phyloP scores from a whole-genome alignment of 2,797 vertebrate genomes.

The Rhinatrema bivittatum region DNA sequence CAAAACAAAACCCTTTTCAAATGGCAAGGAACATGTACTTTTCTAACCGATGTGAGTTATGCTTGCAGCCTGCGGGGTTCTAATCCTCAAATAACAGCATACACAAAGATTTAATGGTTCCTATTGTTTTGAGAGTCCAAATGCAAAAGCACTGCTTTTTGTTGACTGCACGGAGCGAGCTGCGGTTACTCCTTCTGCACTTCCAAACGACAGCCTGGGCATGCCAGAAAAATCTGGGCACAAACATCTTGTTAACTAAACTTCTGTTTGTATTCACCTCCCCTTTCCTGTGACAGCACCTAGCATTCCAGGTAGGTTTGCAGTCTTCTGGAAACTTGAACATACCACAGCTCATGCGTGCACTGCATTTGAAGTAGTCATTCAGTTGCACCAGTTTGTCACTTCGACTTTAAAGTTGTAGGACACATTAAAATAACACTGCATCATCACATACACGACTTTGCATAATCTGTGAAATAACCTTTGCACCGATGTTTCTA shows the following conservation, averaged over 20 bases:
- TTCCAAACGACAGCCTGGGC: too few relatives aligned
- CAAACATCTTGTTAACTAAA: neutral
- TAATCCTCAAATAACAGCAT: slow-evolving; percentile 51
- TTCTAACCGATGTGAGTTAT: slow-evolving; percentile 25
- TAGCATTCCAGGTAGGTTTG: too few relatives aligned
- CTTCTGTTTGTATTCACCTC: neutral
- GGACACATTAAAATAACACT: too few relatives aligned
- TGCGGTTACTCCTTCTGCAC: neutral
- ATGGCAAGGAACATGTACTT: slow-evolving; percentile 22
- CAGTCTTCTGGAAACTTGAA: too few relatives aligned
- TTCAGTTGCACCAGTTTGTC: too few relatives aligned
- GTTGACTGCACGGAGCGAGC: neutral
- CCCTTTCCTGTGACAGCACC: neutral
- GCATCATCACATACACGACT: too few relatives aligned
- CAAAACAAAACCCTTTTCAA: slow-evolving; percentile 21
- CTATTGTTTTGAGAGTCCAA: slow-evolving; percentile 19
- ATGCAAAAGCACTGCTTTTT: slow-evolving; percentile 17
- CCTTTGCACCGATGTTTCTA: too few relatives aligned
- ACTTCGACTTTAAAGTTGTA: too few relatives aligned
- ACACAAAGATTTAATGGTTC: slow-evolving; percentile 24
- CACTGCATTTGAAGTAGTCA: too few relatives aligned
- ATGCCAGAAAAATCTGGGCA: neutral
- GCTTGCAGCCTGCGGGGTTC: too few relatives aligned
- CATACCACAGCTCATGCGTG: too few relatives aligned
- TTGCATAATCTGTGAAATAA: too few relatives aligned